Evolutionary conservation across 1,140 invertebrate species (phyloP).

Genomic region (Ostrea edulis): DNA sequence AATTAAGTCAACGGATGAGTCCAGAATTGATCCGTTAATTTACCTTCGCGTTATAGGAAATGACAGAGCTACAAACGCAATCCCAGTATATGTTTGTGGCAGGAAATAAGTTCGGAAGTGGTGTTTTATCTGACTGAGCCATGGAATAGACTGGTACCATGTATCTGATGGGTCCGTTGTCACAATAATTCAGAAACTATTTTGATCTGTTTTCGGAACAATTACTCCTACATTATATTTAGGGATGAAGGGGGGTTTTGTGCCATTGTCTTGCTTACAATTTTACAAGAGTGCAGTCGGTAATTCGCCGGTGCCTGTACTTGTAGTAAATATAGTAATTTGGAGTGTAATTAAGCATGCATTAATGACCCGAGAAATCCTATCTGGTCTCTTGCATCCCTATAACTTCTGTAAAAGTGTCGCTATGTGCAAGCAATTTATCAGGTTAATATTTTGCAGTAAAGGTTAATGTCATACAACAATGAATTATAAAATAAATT

Average conservation of each 20-base stretch:
- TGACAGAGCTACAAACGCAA: constrained; percentile 17
- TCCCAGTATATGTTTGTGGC: background rate
- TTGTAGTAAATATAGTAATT: background rate
- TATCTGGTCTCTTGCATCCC: background rate
- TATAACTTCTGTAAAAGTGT: background rate
- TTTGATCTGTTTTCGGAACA: background rate
- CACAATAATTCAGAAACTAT: background rate
- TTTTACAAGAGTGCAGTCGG: background rate
- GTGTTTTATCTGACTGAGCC: background rate
- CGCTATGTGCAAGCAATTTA: background rate
- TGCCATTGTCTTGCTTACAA: background rate
- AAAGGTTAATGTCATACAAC: background rate
- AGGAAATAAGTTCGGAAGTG: background rate
- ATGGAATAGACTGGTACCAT: background rate
- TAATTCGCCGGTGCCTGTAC: background rate
- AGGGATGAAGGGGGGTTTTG: background rate
- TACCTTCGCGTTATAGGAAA: background rate
- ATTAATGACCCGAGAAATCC: background rate
- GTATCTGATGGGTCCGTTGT: background rate
- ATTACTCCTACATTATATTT: background rate
- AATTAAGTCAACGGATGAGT: background rate
- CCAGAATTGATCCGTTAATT: background rate
- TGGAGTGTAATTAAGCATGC: background rate
- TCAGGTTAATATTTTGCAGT: background rate
- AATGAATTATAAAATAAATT: background rate